Percentiles rank a stretch among this genome's conserved stretches.
phyloP scores from a whole-genome alignment of 2,113 vertebrate species.

The Argyrosomus japonicus region DNA sequence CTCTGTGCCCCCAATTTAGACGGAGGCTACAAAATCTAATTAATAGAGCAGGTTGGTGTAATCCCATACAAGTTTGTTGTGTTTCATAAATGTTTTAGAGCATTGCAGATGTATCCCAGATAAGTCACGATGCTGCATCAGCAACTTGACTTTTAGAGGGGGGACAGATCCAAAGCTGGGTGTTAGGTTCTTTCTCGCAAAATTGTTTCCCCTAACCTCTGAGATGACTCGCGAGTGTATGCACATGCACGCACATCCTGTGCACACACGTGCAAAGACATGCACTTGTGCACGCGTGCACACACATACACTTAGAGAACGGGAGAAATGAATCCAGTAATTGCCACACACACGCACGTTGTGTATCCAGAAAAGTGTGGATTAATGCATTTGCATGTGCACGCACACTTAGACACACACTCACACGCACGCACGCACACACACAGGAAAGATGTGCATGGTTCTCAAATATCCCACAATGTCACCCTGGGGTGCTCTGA shows the following conservation, averaged over 20 bases:
- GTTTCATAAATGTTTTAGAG: slow-evolving; percentile 71
- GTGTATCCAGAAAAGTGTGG: slow-evolving; percentile 1
- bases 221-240: slow-evolving; percentile 15
- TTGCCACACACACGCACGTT: slow-evolving; percentile 4
- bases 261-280: neutral
- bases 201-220: slow-evolving; percentile 59
- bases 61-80: slow-evolving; percentile 58
- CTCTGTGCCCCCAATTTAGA: slow-evolving; percentile 2
- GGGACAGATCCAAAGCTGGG: slow-evolving; percentile 39
- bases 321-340: slow-evolving; percentile 10
- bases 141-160: slow-evolving; percentile 60
- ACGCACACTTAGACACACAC: slow-evolving; percentile 7
- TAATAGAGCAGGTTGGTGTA: slow-evolving; percentile 43
- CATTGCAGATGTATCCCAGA: slow-evolving; percentile 67
- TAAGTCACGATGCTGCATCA: slow-evolving; percentile 64
- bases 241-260: neutral
- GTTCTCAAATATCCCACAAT: slow-evolving; percentile 80
- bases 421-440: slow-evolving; percentile 34
- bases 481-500: slow-evolving; percentile 79
- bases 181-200: slow-evolving; percentile 57
- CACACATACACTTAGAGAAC: neutral
- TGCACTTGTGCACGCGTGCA: neutral
- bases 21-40: slow-evolving; percentile 10
- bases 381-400: slow-evolving; percentile 24
- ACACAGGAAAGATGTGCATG: slow-evolving; percentile 50